Evolutionary conservation across 2,113 vertebrate species (phyloP).

Genomic region (Rynchops niger): DNA sequence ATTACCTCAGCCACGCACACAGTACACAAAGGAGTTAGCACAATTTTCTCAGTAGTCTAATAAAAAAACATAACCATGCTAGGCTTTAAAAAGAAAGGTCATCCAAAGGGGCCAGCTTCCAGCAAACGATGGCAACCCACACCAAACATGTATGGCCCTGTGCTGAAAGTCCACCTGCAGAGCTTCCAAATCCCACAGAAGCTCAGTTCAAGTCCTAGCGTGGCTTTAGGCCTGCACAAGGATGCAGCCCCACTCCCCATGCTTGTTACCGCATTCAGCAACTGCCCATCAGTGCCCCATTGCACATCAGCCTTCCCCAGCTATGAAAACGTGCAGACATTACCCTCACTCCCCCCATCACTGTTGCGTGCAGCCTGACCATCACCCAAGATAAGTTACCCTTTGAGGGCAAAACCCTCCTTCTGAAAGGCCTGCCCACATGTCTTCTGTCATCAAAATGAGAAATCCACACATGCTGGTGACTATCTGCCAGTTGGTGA

Average conservation of each 20-base stretch:
- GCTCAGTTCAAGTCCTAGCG: not conserved
- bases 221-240: not conserved
- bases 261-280: not conserved
- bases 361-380: not conserved
- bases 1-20: not conserved
- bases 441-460: not conserved
- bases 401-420: not conserved
- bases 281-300: not conserved
- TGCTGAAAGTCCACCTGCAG: not conserved
- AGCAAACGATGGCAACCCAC: not conserved
- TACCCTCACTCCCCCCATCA: not conserved
- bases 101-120: not conserved
- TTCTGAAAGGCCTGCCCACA: not conserved
- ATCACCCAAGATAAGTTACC: not conserved
- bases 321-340: not conserved
- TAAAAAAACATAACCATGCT: not conserved
- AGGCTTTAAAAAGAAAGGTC: not conserved
- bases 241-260: not conserved
- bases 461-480: not conserved
- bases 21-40: not conserved
- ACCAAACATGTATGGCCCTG: accelerated
- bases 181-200: not conserved
- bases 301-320: not conserved
- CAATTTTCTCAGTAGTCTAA: not conserved
- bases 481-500: not conserved